Conservation (phyloP, 23 tunicate genomes). For the Trididemnum miniatum region DNA sequence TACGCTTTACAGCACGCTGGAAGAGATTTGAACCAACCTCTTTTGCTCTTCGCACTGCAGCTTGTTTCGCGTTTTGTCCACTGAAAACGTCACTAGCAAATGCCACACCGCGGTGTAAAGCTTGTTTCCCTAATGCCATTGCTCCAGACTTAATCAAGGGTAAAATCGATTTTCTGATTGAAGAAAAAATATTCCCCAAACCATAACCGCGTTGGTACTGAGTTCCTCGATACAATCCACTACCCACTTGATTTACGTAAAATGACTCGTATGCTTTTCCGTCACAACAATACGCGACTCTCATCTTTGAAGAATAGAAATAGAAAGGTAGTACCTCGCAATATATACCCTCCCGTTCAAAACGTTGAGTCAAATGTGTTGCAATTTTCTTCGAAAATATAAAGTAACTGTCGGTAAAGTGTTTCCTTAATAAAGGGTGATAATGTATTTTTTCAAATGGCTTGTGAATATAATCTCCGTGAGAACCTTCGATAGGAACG, state of each 20-base stretch:
- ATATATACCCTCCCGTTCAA: too few relatives aligned
- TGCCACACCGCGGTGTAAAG: slow-evolving; percentile 8
- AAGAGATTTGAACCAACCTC: background rate
- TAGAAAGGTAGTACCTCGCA: too few relatives aligned
- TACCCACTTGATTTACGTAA: background rate
- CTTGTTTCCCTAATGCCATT: slow-evolving; percentile 17
- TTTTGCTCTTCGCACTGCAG: background rate
- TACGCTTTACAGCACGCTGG: too few relatives aligned
- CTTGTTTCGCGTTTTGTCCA: slow-evolving; percentile 27
- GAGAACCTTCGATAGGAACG: too few relatives aligned
- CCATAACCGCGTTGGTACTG: slow-evolving; percentile 16
- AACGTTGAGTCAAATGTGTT: too few relatives aligned
- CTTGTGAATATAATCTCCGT: too few relatives aligned
- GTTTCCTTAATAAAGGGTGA: too few relatives aligned
- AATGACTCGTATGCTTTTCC: background rate
- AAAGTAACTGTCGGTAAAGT: too few relatives aligned
- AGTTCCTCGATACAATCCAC: too few relatives aligned
- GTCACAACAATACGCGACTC: background rate
- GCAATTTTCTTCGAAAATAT: too few relatives aligned
- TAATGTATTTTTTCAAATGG: too few relatives aligned
- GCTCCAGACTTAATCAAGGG: slow-evolving; percentile 35
- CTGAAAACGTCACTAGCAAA: slow-evolving; percentile 20
- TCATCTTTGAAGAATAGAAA: too few relatives aligned
- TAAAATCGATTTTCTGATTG: background rate
- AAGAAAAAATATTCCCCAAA: slow-evolving; percentile 13